Evolutionary conservation across 2,888 invertebrate species (phyloP).

Genomic region (Chymomyza amoena): DNA sequence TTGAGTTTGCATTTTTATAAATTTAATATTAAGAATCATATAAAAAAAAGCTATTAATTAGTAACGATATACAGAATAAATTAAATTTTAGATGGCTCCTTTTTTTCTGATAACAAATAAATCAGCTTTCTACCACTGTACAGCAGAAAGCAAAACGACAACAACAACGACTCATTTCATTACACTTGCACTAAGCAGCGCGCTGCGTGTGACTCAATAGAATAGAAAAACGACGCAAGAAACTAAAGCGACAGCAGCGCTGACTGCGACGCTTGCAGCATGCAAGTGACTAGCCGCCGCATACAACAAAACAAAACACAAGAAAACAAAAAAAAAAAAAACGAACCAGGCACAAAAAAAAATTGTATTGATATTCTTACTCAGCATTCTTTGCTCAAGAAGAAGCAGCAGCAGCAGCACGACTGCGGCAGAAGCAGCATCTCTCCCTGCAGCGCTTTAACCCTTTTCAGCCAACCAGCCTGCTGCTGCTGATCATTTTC

Average conservation of each 20-base stretch:
- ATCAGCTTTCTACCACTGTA: too few species aligned
- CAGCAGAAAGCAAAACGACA: conserved; percentile 7
- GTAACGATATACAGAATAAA: too few species aligned
- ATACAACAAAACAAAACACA: not conserved
- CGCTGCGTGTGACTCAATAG: conserved; percentile 44
- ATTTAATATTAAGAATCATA: too few species aligned
- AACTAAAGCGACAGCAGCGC: not conserved
- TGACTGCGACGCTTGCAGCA: not conserved
- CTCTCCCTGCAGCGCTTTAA: conserved; percentile 1
- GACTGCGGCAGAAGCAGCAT: conserved; percentile 23
- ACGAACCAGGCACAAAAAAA: not conserved
- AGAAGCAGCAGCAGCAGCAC: conserved; percentile 23
- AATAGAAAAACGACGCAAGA: conserved; percentile 21
- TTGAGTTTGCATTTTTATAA: too few species aligned
- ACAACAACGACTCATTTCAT: conserved; percentile 41
- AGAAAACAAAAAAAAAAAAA: not conserved
- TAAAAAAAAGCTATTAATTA: too few species aligned
- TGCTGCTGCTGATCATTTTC: conserved; percentile 1
- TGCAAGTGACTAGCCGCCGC: not conserved
- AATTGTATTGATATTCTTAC: conserved; percentile 13
- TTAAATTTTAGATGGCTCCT: too few species aligned
- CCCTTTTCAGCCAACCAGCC: not conserved
- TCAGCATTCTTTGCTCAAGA: conserved; percentile 22
- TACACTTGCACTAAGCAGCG: conserved; percentile 34
- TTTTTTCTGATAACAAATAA: conserved; percentile 11